phyloP scores from a whole-genome alignment of 2,888 invertebrate species.

The Tetanocera ferruginea region DNA sequence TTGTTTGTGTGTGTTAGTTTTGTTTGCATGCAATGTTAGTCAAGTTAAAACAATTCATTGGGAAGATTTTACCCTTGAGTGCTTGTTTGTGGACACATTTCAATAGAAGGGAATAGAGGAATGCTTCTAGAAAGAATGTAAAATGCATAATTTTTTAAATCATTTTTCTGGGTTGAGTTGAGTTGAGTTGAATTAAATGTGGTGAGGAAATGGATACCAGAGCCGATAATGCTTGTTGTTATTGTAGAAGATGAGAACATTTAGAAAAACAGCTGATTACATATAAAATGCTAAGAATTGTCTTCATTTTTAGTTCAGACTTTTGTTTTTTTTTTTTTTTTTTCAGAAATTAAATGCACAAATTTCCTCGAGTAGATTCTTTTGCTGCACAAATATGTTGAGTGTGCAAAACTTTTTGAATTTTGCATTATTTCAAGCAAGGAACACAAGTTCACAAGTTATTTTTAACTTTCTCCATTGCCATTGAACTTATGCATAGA shows the following conservation, averaged over 20 bases:
- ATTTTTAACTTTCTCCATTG: constrained; percentile 13
- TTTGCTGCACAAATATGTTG: not conserved
- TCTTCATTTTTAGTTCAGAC: not conserved
- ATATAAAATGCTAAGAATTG: no score
- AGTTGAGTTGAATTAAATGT: no score
- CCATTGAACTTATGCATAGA: not conserved
- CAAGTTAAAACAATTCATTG: constrained; percentile 30
- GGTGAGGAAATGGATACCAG: no score
- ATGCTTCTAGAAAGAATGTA: not conserved
- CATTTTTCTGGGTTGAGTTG: not conserved
- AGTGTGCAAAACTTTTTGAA: constrained; percentile 3
- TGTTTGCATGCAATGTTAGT: constrained; percentile 14
- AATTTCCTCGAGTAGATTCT: not conserved
- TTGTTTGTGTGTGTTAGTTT: not conserved
- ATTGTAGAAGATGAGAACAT: no score
- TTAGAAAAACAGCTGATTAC: no score
- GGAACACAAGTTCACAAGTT: constrained; percentile 19
- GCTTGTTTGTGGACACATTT: not conserved
- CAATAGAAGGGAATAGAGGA: not conserved
- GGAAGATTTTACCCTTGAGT: constrained; percentile 21
- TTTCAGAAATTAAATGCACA: not conserved
- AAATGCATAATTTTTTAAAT: not conserved
- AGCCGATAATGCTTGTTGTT: no score
- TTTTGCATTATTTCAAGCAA: constrained; percentile 13
- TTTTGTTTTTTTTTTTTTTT: not conserved